These are phyloP conservation scores for Hypotaenidia okinawae DNA, from an alignment of 2,797 vertebrate genomes.

Conservation along the genomic window DNA sequence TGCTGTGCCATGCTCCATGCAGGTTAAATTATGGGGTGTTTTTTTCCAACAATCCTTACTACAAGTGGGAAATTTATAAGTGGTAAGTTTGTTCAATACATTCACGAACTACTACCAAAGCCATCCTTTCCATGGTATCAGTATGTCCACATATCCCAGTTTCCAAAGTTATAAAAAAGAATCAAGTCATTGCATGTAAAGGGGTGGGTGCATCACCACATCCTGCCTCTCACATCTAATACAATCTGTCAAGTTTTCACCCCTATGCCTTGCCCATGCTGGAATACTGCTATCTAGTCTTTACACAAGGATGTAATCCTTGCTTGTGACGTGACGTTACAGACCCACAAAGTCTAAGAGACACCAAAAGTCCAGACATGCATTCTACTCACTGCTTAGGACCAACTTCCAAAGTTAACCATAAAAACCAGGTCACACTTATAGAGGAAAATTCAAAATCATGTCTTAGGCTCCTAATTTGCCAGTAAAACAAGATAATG, in stretches of 20 bases:
- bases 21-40: neutral
- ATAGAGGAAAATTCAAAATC: neutral
- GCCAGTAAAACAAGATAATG: neutral
- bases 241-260: neutral
- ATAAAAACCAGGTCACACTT: neutral
- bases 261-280: neutral
- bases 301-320: neutral
- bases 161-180: neutral
- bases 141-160: neutral
- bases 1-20: accelerated
- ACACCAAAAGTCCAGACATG: neutral
- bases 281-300: neutral
- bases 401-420: neutral
- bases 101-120: neutral
- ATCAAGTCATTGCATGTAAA: neutral
- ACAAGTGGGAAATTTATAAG: neutral
- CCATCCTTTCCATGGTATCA: neutral
- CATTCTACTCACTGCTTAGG: neutral
- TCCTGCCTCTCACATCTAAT: neutral
- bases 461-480: neutral
- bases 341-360: neutral
- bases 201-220: neutral
- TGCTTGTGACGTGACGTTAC: neutral
- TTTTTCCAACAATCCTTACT: neutral
- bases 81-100: neutral